Percentiles rank a stretch among this genome's conserved stretches.
Conservation (phyloP, 2,797 vertebrate species). For the Trichosurus vulpecula region DNA sequence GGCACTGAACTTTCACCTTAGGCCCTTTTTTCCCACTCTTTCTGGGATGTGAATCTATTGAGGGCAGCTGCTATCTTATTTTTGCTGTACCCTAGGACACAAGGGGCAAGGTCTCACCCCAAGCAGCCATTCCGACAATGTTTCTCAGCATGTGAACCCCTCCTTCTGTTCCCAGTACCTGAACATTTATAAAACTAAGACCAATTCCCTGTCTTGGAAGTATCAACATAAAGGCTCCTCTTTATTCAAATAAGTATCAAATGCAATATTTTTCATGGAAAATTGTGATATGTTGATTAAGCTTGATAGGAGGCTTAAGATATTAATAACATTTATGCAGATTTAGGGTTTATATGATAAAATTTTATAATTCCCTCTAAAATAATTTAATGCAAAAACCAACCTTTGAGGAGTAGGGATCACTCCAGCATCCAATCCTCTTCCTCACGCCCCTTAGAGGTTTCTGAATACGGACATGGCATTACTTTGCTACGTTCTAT, state of each 20-base stretch:
- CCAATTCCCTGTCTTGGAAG: neutral
- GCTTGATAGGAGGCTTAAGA: neutral
- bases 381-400: conserved; percentile 13
- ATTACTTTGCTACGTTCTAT: conserved; percentile 30
- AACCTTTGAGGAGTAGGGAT: neutral
- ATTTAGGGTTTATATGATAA: neutral
- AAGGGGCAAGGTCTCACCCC: neutral
- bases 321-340: conserved; percentile 19
- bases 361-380: neutral
- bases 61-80: neutral
- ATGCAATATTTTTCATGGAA: neutral
- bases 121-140: neutral
- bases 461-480: conserved; percentile 28
- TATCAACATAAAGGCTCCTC: neutral
- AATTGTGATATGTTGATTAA: conserved; percentile 35
- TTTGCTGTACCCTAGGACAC: neutral
- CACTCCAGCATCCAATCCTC: neutral
- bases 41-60: neutral
- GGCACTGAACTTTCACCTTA: neutral
- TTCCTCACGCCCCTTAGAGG: neutral
- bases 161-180: neutral
- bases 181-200: conserved; percentile 12
- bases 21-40: too few species aligned
- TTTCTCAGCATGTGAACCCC: neutral
- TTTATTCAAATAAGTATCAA: conserved; percentile 30